phyloP scores from a whole-genome alignment of 2,113 vertebrate genomes.

The Corydoras sp. region DNA sequence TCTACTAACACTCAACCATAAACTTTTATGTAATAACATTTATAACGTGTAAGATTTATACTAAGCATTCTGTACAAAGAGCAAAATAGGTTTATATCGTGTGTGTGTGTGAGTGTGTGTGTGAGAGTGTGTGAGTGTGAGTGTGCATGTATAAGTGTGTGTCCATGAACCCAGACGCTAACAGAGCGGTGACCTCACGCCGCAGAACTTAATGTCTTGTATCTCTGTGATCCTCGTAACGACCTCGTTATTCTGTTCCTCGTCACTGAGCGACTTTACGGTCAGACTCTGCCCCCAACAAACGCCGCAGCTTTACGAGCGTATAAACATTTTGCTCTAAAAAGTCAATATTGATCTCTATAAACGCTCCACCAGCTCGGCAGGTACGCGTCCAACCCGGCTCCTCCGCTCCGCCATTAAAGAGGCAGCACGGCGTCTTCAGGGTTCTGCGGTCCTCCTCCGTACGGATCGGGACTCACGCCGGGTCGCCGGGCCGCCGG shows the following conservation, averaged over 20 bases:
- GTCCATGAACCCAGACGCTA: constrained; percentile 20
- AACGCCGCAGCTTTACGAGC: constrained; percentile 20
- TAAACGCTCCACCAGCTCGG: too few relatives aligned
- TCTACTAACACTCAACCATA: too few relatives aligned
- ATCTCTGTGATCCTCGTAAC: constrained; percentile 35
- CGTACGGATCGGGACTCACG: too few relatives aligned
- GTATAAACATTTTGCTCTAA: not conserved
- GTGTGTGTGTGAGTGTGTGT: not conserved
- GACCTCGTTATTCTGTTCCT: constrained; percentile 5
- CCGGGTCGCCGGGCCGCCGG: too few relatives aligned
- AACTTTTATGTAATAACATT: too few relatives aligned
- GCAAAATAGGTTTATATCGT: too few relatives aligned
- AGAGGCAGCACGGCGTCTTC: not conserved
- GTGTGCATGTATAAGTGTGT: constrained; percentile 11
- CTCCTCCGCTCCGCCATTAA: not conserved
- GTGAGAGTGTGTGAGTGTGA: constrained; percentile 10
- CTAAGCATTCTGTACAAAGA: too few relatives aligned
- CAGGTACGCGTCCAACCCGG: too few relatives aligned
- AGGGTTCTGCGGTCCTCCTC: too few relatives aligned
- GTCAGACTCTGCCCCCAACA: constrained; percentile 27
- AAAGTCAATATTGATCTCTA: too few relatives aligned
- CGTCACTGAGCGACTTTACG: constrained; percentile 17
- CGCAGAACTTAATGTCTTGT: constrained; percentile 30
- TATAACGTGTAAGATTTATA: too few relatives aligned
- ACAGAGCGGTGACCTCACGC: constrained; percentile 3